These are phyloP conservation scores for Drosophila longiperda DNA, from an alignment of 2,888 invertebrate genomes.

Conservation along the genomic window DNA sequence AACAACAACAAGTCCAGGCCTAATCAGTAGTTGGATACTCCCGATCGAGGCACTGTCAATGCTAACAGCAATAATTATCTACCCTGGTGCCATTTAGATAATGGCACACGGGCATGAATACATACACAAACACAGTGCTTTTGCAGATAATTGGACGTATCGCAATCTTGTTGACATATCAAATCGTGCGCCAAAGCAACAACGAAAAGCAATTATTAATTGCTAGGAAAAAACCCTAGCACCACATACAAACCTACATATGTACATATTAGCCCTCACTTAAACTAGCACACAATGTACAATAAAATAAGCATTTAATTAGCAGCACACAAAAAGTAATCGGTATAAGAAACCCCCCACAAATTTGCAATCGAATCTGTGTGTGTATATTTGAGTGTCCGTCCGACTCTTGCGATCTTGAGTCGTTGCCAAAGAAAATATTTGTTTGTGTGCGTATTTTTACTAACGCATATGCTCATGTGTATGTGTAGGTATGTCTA, in stretches of 20 bases:
- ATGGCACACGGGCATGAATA: constrained; percentile 33
- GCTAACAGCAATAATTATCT: constrained; percentile 39
- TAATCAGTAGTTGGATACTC: constrained; percentile 66
- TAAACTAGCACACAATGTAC: background rate
- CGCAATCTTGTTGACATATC: constrained; percentile 57
- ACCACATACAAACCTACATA: constrained; percentile 5
- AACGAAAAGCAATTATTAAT: constrained; percentile 61
- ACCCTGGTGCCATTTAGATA: constrained; percentile 53
- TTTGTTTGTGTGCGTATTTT: background rate
- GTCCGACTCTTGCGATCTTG: constrained; percentile 20
- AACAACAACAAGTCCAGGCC: constrained; percentile 43
- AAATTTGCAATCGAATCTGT: background rate
- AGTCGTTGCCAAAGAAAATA: constrained; percentile 20
- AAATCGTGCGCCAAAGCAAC: constrained; percentile 46
- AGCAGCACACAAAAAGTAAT: constrained; percentile 14
- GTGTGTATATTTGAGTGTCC: background rate
- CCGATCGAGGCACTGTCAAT: constrained; percentile 7
- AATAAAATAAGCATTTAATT: constrained; percentile 34
- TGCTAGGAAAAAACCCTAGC: constrained; percentile 59
- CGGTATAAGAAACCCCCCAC: constrained; percentile 12
- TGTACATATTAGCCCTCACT: constrained; percentile 4
- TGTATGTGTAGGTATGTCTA: background rate
- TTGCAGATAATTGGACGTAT: constrained; percentile 40
- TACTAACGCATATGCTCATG: background rate
- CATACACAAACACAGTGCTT: constrained; percentile 7